These are phyloP conservation scores for Pentalonia nigronervosa DNA, from an alignment of 1,140 invertebrate species.

Conservation along the genomic window DNA sequence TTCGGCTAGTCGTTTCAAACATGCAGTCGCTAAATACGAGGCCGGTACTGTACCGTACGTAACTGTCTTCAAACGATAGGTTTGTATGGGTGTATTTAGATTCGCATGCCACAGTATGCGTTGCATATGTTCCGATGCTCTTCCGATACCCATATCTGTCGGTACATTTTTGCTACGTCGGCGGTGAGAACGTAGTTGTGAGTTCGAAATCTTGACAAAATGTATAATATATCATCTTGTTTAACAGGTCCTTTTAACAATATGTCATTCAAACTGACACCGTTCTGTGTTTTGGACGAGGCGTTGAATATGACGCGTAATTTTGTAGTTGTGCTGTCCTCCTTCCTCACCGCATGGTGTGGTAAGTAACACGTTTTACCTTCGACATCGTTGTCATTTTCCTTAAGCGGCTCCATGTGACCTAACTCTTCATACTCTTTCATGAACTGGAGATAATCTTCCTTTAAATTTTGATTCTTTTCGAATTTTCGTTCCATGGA, in stretches of 20 bases:
- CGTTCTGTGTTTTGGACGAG: too few relatives aligned
- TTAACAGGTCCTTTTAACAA: constrained; percentile 6
- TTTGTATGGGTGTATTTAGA: too few relatives aligned
- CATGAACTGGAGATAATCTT: not conserved
- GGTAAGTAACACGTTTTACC: constrained; percentile 59
- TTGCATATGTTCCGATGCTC: too few relatives aligned
- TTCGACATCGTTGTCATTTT: not conserved
- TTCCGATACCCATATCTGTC: too few relatives aligned
- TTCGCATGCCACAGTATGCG: too few relatives aligned
- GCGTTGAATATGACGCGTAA: too few relatives aligned
- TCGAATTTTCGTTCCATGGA: not conserved
- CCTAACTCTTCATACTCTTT: not conserved
- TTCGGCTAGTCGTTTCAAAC: too few relatives aligned
- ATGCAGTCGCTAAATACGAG: too few relatives aligned
- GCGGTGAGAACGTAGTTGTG: not conserved
- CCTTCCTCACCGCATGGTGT: constrained; percentile 61
- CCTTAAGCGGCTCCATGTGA: not conserved
- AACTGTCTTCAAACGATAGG: too few relatives aligned
- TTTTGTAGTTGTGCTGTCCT: too few relatives aligned
- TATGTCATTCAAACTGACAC: constrained; percentile 60
- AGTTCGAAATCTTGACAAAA: not conserved
- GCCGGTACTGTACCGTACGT: too few relatives aligned
- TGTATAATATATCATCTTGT: not conserved
- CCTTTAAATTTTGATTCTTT: not conserved
- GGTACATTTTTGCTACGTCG: constrained; percentile 4